Conservation (phyloP, 2,797 vertebrate species). For the Sparus aurata region DNA sequence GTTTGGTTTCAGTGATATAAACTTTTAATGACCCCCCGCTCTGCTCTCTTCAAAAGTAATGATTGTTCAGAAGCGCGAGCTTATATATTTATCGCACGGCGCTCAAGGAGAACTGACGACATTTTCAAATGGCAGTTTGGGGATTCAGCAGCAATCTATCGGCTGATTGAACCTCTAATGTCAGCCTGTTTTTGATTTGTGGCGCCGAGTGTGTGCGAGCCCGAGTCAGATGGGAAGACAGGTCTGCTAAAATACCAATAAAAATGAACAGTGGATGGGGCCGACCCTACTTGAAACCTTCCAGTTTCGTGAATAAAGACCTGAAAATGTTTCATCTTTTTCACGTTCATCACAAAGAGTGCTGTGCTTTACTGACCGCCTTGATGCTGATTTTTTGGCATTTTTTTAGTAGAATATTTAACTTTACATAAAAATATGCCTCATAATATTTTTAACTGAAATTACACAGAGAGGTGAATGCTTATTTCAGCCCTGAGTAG, state of each 20-base stretch:
- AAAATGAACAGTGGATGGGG: slow-evolving; percentile 23
- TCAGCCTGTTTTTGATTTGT: slow-evolving; percentile 69
- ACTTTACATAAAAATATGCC: background rate
- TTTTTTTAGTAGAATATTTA: slow-evolving; percentile 14
- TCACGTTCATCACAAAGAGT: slow-evolving; percentile 4
- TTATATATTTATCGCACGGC: slow-evolving; percentile 24
- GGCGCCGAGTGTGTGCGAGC: slow-evolving; percentile 5
- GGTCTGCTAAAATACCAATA: slow-evolving; percentile 55
- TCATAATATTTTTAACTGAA: background rate
- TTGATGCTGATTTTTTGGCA: background rate
- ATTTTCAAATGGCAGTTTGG: slow-evolving; percentile 69
- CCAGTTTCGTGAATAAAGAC: slow-evolving; percentile 3
- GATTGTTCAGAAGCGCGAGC: slow-evolving; percentile 56
- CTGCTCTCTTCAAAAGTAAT: slow-evolving; percentile 63
- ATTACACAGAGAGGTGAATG: slow-evolving; percentile 1
- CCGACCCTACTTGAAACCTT: background rate
- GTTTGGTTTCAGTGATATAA: slow-evolving; percentile 52
- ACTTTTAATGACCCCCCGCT: slow-evolving; percentile 56
- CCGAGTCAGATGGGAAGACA: slow-evolving; percentile 20
- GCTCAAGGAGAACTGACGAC: slow-evolving; percentile 45
- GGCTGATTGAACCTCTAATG: slow-evolving; percentile 72
- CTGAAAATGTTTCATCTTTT: slow-evolving; percentile 7
- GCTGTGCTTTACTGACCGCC: background rate
- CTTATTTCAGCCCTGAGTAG: background rate
- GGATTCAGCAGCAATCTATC: slow-evolving; percentile 55